phyloP scores from a whole-genome alignment of 1,140 invertebrate genomes.

The Diabrotica virgifera region DNA sequence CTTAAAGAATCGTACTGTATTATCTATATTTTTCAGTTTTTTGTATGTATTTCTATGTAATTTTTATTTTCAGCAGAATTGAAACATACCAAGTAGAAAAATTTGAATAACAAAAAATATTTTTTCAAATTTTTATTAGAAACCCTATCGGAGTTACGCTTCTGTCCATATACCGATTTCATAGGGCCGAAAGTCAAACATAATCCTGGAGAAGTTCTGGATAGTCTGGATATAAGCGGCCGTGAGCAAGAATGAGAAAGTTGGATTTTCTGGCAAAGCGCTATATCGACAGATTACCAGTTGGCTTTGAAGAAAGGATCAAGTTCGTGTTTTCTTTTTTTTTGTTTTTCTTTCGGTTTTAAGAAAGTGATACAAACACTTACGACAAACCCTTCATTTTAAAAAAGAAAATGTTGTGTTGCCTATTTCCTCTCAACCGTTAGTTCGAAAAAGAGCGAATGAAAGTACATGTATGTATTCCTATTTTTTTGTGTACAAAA shows the following conservation, averaged over 20 bases:
- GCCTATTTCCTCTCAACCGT: no score
- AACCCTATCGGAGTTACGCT: not conserved
- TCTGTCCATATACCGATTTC: slow-evolving; percentile 2
- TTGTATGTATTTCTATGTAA: no score
- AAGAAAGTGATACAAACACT: not conserved
- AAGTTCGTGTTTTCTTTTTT: not conserved
- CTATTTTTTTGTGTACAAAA: no score
- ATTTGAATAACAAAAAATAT: no score
- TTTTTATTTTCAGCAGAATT: no score
- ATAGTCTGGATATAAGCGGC: not conserved
- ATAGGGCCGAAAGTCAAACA: slow-evolving; percentile 1
- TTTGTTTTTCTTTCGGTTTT: not conserved
- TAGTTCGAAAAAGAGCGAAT: no score
- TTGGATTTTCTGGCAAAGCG: not conserved
- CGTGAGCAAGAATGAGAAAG: slow-evolving; percentile 1
- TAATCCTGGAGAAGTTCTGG: not conserved
- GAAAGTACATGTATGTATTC: no score
- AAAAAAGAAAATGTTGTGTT: no score
- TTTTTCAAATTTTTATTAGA: no score
- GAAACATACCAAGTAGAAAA: no score
- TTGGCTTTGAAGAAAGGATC: not conserved
- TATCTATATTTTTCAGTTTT: no score
- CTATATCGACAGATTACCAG: slow-evolving; percentile 2
- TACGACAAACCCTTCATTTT: not conserved
- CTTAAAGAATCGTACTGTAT: no score